Evolutionary conservation across 2,797 vertebrate species (phyloP), one percentile per base, ranked within the genome.

Genomic region (Pteropus rufus): DNA sequence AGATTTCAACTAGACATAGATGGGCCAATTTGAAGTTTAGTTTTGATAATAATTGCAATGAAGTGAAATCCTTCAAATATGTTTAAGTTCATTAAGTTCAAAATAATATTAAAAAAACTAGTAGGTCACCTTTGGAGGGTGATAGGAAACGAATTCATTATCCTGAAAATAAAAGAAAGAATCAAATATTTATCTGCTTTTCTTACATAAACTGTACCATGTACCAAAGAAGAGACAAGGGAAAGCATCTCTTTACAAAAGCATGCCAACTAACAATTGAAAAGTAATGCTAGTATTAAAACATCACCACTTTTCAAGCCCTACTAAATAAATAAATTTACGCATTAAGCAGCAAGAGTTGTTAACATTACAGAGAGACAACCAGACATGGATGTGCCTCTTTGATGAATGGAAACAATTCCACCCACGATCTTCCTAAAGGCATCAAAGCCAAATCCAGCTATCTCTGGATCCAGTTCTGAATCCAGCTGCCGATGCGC

Each of bases 11-110:
- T 81, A 54, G 62, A 49, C 19, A 65, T 34, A 94, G 24, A 77
- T 82, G 54, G 73, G 8, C 29, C 29, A 76, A n/a, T 72, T 56
- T 81, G 36, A 89, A 49, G 73, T 86, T 92, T 46, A 85, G 39
- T 94, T 60, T 92, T 92, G 89, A 52, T 65, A 92, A 80, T 41
- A 76, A 89, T 72, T 94, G 41, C 44, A 89, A n/a, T n/a, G 21
- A 36, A n/a, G 36, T 77, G 10, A 94, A 82, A 82, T 24, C 10
- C 34, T 82, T 92, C 23, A 92, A 92, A 86, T 65, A 64, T n/a
- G 29, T 58, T 76, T 92, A 58, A 94, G 24, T 82, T 21, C 44
- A 14, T 86, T 86, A 75, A 70, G 39, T 81, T 92, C 12, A 77
- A 81, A 75, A 82, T 72, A 41, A 36, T 36, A 73, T 79, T 77